Percentiles rank a stretch among this genome's conserved stretches.
Evolutionary conservation across 2,888 invertebrate genomes (phyloP).

Genomic region (Phania funesta): DNA sequence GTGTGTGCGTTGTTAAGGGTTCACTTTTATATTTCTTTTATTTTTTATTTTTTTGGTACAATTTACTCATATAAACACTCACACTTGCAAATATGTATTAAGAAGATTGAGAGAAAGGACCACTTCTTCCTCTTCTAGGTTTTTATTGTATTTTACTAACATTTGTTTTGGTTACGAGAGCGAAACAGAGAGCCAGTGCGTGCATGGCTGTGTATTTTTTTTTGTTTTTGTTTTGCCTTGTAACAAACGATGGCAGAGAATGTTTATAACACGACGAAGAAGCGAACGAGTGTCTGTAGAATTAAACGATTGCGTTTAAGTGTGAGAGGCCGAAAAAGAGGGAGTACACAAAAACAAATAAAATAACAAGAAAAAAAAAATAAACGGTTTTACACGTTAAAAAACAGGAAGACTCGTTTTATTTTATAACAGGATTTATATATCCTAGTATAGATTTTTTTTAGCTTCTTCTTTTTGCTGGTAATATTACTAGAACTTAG

Average conservation of each 20-base stretch:
- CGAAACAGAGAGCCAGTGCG: background rate
- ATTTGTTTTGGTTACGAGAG: conserved; percentile 1
- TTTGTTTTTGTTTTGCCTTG: background rate
- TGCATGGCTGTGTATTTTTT: conserved; percentile 19
- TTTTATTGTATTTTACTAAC: conserved; percentile 9
- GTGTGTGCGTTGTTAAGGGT: conserved; percentile 45
- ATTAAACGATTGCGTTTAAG: conserved; percentile 8
- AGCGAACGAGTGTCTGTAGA: conserved; percentile 20
- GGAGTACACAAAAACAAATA: conserved; percentile 56
- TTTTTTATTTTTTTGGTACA: conserved; percentile 35
- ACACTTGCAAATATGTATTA: background rate
- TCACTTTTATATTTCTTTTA: conserved; percentile 30
- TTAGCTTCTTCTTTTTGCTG: conserved; percentile 52
- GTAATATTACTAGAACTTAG: conserved; percentile 32
- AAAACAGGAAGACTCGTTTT: conserved; percentile 67
- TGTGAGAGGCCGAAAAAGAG: conserved; percentile 39
- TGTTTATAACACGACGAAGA: too few relatives aligned
- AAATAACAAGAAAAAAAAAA: conserved; percentile 54
- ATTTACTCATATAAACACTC: conserved; percentile 12
- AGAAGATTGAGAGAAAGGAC: conserved; percentile 43
- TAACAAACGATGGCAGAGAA: conserved; percentile 26
- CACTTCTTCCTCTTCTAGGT: background rate
- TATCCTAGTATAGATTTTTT: conserved; percentile 67
- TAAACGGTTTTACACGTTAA: conserved; percentile 63
- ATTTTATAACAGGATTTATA: conserved; percentile 66